A percentile compares a stretch with the other conserved stretches of the same genome.
phyloP scores from a whole-genome alignment of 2,113 vertebrate genomes.

The Lycocorax pyrrhopterus region DNA sequence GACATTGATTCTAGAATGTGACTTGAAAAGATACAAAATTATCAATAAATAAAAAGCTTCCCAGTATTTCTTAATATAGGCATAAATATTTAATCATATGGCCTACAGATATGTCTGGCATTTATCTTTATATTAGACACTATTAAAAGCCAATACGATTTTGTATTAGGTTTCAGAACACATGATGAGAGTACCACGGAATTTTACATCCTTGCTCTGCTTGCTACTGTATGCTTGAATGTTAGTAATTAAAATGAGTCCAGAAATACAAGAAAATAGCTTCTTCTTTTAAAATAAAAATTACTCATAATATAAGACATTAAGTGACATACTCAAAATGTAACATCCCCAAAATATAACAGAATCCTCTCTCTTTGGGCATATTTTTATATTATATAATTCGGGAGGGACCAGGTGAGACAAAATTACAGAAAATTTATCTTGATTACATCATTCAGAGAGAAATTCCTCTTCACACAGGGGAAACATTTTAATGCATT shows the following conservation, averaged over 20 bases:
- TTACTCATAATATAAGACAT: background rate
- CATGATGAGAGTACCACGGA: background rate
- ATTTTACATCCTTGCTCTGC: background rate
- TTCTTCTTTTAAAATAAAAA: background rate
- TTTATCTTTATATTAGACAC: conserved; percentile 9
- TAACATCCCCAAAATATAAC: background rate
- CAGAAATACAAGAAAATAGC: background rate
- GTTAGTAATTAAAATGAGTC: background rate
- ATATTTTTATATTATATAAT: background rate
- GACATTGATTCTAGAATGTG: background rate
- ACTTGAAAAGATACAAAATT: conserved; percentile 17
- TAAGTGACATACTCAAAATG: background rate
- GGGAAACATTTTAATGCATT: background rate
- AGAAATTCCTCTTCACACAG: background rate
- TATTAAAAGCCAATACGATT: background rate
- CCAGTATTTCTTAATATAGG: background rate
- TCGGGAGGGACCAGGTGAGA: background rate
- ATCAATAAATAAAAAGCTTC: conserved; percentile 57
- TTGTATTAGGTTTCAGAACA: background rate
- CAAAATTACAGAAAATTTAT: background rate
- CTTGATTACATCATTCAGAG: background rate
- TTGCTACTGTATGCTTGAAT: background rate
- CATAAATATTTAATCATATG: conserved; percentile 32
- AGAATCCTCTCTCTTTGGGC: background rate
- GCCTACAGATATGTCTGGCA: background rate